These are phyloP conservation scores for Camponotus vicinus DNA, from an alignment of 1,140 invertebrate species.

Conservation along the genomic window DNA sequence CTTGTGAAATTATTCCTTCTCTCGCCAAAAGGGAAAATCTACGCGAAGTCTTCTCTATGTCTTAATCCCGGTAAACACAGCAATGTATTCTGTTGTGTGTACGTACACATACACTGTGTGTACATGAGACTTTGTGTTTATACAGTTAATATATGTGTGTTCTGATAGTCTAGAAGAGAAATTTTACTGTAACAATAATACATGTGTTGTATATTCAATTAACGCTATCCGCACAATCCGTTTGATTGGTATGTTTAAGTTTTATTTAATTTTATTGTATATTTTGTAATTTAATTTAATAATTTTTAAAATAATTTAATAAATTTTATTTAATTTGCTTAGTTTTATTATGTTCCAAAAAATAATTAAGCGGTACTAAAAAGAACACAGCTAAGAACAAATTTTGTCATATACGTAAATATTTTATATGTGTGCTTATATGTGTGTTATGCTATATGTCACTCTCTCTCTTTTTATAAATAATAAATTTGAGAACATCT, in stretches of 20 bases:
- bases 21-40: neutral
- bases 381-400: too few relatives aligned
- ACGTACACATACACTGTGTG: neutral
- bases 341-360: too few relatives aligned
- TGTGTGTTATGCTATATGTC: too few relatives aligned
- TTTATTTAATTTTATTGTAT: too few relatives aligned
- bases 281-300: too few relatives aligned
- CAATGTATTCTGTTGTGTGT: neutral
- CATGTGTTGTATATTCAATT: neutral
- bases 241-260: neutral
- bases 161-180: neutral
- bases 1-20: slow-evolving; percentile 4
- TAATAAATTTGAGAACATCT: neutral
- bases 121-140: slow-evolving; percentile 5
- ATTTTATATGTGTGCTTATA: too few relatives aligned
- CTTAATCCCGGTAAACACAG: slow-evolving; percentile 29
- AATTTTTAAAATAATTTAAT: too few relatives aligned
- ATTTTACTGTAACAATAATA: neutral
- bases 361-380: too few relatives aligned
- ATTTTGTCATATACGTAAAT: too few relatives aligned
- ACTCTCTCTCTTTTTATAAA: neutral
- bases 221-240: neutral
- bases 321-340: too few relatives aligned
- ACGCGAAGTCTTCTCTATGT: neutral
- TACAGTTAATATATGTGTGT: neutral